Base-by-base conservation (phyloP, 2,888 invertebrate genomes). In the Marasmarcha lunaedactyla region DNA sequence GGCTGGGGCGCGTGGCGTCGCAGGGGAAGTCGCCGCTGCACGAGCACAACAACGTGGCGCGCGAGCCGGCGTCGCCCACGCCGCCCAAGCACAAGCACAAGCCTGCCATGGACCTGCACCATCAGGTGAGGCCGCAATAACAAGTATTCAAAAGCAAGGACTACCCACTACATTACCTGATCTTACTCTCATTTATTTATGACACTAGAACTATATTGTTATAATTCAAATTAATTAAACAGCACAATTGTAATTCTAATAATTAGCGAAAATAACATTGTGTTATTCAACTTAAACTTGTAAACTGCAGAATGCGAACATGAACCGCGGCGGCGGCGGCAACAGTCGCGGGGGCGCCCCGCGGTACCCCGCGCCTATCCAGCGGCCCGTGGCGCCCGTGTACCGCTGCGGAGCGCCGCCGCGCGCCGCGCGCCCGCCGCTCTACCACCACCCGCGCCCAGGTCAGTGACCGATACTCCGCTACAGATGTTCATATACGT, bases 21-120 rank as follows among this genome's bases (percentile, higher is more conserved):
- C 71, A 69, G 37, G 81, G 74, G 39, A 88, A 88, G 68, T 86
- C 86, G 45, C 88, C 88, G 14, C 65, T 83, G 39, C 84, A 84
- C 64, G 84, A 81, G 55, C 81, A 83, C 51, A 73, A 74, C 33
- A 79, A 79, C 53, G 81, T 81, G 10, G 79, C 79, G 56, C 76
- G 87, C 86, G 66, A 90, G 68, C 52, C 86, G 65, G 51, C 86
- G 71, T 85, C 70, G 53, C 85, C 85, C 55, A 86, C 77, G 49
- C 84, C 77, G 49, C 84, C 72, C 54, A 85, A 76, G 58, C 20
- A 50, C 42, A 72, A 72, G 65, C 78, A 78, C 59, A 71, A 73
- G 57, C 72, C 73, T 86, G 86, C 54, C 68, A 74, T 46, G 54
- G 54, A 14, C 52, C 57, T 46, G 38, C 68, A 74, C 46, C 55